Conservation (phyloP, 30 jellyfish, hydroid and myxozoan species). For the Hydra vulgaris region DNA sequence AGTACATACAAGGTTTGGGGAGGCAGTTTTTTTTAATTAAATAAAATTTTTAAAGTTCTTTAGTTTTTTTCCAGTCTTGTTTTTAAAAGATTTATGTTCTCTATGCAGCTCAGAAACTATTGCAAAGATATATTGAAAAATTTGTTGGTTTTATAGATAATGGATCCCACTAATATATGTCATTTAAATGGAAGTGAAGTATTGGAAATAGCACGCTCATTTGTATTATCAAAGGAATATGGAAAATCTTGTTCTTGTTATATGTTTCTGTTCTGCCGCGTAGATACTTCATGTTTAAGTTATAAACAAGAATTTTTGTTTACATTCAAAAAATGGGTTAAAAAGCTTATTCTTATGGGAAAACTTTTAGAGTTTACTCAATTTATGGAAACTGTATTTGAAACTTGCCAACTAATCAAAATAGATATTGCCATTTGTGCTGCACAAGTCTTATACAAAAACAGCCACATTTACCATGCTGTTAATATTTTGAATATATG, state of each 20-base stretch:
- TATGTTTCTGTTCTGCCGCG: slow-evolving; percentile 2
- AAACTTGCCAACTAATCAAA: slow-evolving; percentile 28
- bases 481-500: not conserved
- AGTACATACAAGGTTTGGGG: too few species aligned
- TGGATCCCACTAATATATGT: not conserved
- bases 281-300: not conserved
- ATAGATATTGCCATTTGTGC: slow-evolving; percentile 28
- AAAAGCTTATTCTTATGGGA: slow-evolving; percentile 14
- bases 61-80: too few species aligned
- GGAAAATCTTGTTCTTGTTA: slow-evolving; percentile 20
- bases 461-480: slow-evolving; percentile 26
- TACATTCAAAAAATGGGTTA: slow-evolving; percentile 36
- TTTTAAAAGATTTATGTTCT: too few species aligned
- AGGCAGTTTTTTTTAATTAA: too few species aligned
- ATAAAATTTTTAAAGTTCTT: too few species aligned
- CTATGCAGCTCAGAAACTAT: too few species aligned
- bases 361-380: slow-evolving; percentile 12
- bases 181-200: not conserved
- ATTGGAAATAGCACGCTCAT: slow-evolving; percentile 5
- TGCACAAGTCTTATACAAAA: slow-evolving; percentile 16
- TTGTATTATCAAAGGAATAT: not conserved
- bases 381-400: slow-evolving; percentile 53
- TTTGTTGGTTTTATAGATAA: not conserved
- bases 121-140: too few species aligned
- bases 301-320: slow-evolving; percentile 36